Evolutionary conservation across 2,113 vertebrate genomes (phyloP).

Genomic region (Periophthalmus modestus): DNA sequence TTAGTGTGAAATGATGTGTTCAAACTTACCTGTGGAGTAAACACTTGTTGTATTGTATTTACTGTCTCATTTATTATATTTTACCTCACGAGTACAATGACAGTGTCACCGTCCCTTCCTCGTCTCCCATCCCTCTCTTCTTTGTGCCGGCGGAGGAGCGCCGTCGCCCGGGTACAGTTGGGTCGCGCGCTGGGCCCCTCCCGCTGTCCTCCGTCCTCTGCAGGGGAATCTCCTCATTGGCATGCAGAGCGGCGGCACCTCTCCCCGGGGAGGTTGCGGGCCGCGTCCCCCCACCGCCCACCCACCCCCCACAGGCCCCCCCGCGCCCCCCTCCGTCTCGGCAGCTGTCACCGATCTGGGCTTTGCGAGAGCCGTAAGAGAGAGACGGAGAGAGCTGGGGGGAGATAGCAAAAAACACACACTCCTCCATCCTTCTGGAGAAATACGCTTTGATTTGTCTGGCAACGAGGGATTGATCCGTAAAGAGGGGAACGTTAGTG

Average conservation of each 20-base stretch:
- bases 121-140: neutral
- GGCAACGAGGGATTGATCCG: conserved; percentile 27
- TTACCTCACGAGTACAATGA: no score
- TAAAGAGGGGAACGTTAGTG: conserved; percentile 41
- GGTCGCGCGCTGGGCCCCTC: conserved; percentile 33
- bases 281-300: conserved; percentile 60
- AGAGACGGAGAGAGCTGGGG: conserved; percentile 33
- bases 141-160: conserved; percentile 47
- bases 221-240: conserved; percentile 79
- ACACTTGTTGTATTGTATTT: no score
- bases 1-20: no score
- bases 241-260: conserved; percentile 74
- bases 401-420: conserved; percentile 51
- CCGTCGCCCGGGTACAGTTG: conserved; percentile 40
- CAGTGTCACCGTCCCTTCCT: no score
- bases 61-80: no score
- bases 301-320: conserved; percentile 51
- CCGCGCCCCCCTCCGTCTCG: conserved; percentile 38
- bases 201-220: conserved; percentile 55
- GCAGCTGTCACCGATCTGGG: conserved; percentile 71
- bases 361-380: conserved; percentile 34
- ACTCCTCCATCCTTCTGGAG: conserved; percentile 50
- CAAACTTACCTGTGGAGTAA: no score
- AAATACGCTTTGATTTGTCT: conserved; percentile 35
- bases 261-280: conserved; percentile 68